Evolutionary conservation across 2,888 invertebrate genomes (phyloP), one percentile per base, ranked within the genome.

Genomic region (Adelphocoris suturalis): DNA sequence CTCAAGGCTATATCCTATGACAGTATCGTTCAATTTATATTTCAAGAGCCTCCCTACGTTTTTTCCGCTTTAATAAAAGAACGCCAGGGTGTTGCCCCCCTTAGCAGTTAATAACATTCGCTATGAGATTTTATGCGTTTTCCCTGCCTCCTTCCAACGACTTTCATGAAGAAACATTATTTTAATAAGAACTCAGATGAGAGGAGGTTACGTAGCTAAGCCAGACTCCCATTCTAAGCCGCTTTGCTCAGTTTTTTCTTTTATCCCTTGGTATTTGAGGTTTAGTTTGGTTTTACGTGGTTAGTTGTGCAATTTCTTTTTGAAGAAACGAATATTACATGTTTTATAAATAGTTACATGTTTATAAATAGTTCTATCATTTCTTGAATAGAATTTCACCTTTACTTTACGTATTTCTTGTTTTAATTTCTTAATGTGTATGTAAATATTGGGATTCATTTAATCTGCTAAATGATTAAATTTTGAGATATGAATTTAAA

Each of bases 41-140:
- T 68, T 68, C 68, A 68, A 68, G 68, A 23, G 23, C 68, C 68
- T 68, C 68, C 19, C 61, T 61, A 9, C 52, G 52, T 61, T 61
- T 68, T 68, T 68, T 27, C 19, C 19, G 11, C 68, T 68, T 68
- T 68, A 68, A 68, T 68, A 80, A 46, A 80, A 80, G 37, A 80
- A 46, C 78, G n/a, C 78, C 78, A 11, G 47, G 47, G 78, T 47
- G 46, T 80, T 47, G 11, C 78, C 47, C 78, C 37, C 47, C 46
- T 80, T 80, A 80, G 78, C 78, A 80, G 78, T 80, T 80, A 80
- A 80, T 80, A 80, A 80, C 78, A 80, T 80, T 80, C 46, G 78
- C 47, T 80, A 80, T 80, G 78, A 80, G 78, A 80, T 80, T 80
- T 80, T 80, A 80, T 46, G 78, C 78, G 46, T 80, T 80, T 80